phyloP scores from a whole-genome alignment of 1,140 invertebrate species.

The Zaprionus capensis region DNA sequence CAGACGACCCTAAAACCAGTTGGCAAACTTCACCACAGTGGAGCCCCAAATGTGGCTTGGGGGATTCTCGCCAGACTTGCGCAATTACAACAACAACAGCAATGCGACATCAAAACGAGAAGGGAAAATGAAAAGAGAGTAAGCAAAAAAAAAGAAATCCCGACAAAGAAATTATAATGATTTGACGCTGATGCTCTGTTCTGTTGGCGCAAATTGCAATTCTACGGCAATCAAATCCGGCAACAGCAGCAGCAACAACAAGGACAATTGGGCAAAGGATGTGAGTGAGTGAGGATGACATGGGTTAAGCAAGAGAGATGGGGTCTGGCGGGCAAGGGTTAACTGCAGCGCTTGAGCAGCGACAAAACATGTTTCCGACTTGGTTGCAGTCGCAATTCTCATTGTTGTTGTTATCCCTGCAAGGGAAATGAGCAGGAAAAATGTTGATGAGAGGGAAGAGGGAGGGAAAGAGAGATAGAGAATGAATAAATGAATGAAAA shows the following conservation, averaged over 20 bases:
- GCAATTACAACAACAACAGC: constrained; percentile 50
- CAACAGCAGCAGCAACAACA: constrained; percentile 44
- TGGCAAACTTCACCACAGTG: constrained; percentile 15
- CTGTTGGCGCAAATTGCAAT: constrained; percentile 81
- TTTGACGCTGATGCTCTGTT: constrained; percentile 81
- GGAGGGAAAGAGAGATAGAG: background rate
- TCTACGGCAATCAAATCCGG: constrained; percentile 79
- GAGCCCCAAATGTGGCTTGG: constrained; percentile 34
- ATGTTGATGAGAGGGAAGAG: constrained; percentile 52
- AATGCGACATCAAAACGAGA: constrained; percentile 41
- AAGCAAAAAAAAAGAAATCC: constrained; percentile 34
- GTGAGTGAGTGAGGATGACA: constrained; percentile 6
- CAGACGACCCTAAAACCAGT: background rate
- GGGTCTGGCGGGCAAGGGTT: constrained; percentile 58
- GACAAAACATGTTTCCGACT: constrained; percentile 80
- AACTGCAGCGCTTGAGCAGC: constrained; percentile 74
- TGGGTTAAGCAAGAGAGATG: constrained; percentile 5
- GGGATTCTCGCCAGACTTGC: constrained; percentile 47
- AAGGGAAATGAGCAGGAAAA: constrained; percentile 71
- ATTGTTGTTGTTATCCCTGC: constrained; percentile 25
- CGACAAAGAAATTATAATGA: constrained; percentile 77
- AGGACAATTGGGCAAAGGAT: constrained; percentile 28
- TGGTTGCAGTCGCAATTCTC: constrained; percentile 42
- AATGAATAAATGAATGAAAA: constrained; percentile 52
- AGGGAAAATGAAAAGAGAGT: constrained; percentile 4